Conservation (phyloP, 2,888 invertebrate genomes). For the Callimorpha dominula region DNA sequence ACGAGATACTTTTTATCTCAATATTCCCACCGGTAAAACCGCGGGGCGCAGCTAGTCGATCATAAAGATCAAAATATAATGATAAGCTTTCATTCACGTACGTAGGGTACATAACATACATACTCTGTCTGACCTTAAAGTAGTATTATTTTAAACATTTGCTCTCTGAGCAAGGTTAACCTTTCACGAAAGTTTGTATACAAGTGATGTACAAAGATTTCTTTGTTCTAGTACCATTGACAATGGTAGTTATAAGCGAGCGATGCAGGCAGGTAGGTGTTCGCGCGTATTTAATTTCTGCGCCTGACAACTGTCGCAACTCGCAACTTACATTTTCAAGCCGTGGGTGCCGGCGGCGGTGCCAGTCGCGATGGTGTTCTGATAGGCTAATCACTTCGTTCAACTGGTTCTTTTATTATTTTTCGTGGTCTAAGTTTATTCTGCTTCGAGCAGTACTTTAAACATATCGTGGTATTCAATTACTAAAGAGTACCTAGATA, state of each 20-base stretch:
- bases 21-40: too few species aligned
- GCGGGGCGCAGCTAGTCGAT: too few species aligned
- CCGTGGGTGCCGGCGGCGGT: slow-evolving; percentile 24
- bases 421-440: slow-evolving; percentile 50
- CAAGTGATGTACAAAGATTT: slow-evolving; percentile 47
- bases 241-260: slow-evolving; percentile 44
- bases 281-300: slow-evolving; percentile 45
- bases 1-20: too few species aligned
- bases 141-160: slow-evolving; percentile 54
- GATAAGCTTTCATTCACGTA: slow-evolving; percentile 60
- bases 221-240: slow-evolving; percentile 49
- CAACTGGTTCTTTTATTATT: slow-evolving; percentile 42
- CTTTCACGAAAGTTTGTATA: slow-evolving; percentile 64
- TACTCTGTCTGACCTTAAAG: slow-evolving; percentile 59
- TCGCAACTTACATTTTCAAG: slow-evolving; percentile 57
- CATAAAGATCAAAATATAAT: too few species aligned
- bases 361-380: slow-evolving; percentile 43
- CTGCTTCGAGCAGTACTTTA: background rate
- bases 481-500: background rate
- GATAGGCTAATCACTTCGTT: slow-evolving; percentile 52
- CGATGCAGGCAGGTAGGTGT: slow-evolving; percentile 55
- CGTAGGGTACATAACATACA: slow-evolving; percentile 22
- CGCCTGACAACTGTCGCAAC: slow-evolving; percentile 58
- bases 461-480: background rate
- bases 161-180: slow-evolving; percentile 67